Conservation (phyloP, 2,888 invertebrate genomes). For the Penaeus monodon region DNA sequence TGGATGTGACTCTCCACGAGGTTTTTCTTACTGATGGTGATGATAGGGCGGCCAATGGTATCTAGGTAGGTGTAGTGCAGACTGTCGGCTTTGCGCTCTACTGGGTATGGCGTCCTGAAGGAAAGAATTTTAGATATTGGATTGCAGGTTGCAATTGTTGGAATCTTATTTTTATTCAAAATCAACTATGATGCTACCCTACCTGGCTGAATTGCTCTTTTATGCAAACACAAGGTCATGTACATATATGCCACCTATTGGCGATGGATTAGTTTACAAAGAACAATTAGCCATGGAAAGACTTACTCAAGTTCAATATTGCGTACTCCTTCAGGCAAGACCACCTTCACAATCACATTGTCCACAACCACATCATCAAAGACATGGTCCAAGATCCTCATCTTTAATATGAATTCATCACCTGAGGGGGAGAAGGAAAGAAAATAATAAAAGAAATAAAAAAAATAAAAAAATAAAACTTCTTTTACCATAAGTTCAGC, state of each 20-base stretch:
- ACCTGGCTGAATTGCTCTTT: too few species aligned
- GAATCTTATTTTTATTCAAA: not conserved
- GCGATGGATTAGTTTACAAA: not conserved
- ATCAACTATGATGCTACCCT: too few species aligned
- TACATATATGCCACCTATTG: not conserved
- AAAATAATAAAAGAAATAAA: too few species aligned
- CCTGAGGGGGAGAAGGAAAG: conserved; percentile 68
- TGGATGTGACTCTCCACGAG: conserved; percentile 96
- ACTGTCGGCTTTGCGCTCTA: conserved; percentile 80
- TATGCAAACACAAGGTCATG: not conserved
- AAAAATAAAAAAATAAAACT: too few species aligned
- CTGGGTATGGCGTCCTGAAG: conserved; percentile 70
- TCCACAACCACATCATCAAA: conserved; percentile 97
- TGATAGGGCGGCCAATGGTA: conserved; percentile 90
- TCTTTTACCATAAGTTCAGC: too few species aligned
- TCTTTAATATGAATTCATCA: conserved; percentile 84
- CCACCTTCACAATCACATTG: conserved; percentile 86
- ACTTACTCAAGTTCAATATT: conserved; percentile 77
- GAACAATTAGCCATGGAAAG: not conserved
- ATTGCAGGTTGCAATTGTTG: too few species aligned
- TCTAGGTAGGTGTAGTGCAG: conserved; percentile 95
- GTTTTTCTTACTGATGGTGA: conserved; percentile 84
- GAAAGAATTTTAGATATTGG: not conserved
- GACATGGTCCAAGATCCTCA: conserved; percentile 96
- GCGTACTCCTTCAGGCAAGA: conserved; percentile 93